A percentile compares a stretch with the other conserved stretches of the same genome.
These are phyloP conservation scores for Podargus strigoides DNA, from an alignment of 2,797 vertebrate genomes.

Conservation along the genomic window DNA sequence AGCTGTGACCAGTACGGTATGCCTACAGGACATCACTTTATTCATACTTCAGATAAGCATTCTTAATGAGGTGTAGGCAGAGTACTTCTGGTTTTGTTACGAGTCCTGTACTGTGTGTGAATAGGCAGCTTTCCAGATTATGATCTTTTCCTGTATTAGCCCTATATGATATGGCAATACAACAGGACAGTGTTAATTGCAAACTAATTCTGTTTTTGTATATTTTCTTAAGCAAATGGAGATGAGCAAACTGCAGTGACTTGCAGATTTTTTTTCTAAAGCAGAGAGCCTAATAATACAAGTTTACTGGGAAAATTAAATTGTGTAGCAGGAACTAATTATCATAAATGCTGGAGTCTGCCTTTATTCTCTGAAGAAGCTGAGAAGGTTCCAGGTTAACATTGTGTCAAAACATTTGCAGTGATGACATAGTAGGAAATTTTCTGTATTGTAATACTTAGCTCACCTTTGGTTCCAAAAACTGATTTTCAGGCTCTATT, in stretches of 20 bases:
- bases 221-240: neutral
- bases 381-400: neutral
- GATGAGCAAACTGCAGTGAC: neutral
- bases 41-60: neutral
- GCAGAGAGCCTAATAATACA: neutral
- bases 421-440: neutral
- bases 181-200: neutral
- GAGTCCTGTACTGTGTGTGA: neutral
- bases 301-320: neutral
- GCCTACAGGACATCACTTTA: neutral
- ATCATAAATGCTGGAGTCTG: neutral
- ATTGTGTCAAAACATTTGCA: neutral
- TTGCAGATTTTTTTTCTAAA: neutral
- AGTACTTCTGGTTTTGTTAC: neutral
- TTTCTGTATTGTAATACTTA: fast-evolving
- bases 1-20: neutral
- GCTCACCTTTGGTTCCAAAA: neutral
- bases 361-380: neutral
- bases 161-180: fast-evolving
- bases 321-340: neutral
- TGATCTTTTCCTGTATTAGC: neutral
- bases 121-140: neutral
- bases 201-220: fast-evolving
- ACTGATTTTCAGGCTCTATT: neutral
- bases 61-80: neutral